Base-by-base conservation (phyloP, 2,888 invertebrate genomes). In the Chrysina gloriosa region DNA sequence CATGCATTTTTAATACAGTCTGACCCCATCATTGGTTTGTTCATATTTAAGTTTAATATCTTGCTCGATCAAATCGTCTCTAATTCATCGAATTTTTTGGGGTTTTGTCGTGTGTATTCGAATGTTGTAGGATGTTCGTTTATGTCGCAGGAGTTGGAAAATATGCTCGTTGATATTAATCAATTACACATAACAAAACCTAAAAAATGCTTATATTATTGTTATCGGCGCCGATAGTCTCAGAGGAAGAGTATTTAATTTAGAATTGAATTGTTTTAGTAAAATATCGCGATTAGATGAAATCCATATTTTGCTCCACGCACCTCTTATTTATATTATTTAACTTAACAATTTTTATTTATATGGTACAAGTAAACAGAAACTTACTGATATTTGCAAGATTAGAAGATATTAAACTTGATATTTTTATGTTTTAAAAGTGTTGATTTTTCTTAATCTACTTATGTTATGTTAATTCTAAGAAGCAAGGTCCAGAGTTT, bases 1-100 rank as follows among this genome's bases (percentile, higher is more conserved):
- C 58, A 61, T 61, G 58, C 25, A 61, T 61, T 61, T 61, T 61
- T 61, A 61, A 61, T 61, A 61, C 58, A 61, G 58, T 61, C 58
- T 23, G 42, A 39, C n/a, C 27, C 25, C n/a, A 27, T 58, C 27
- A 2, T 39, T 58, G n/a, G n/a, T 39, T 58, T 36, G 42, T 58
- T 7, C 27, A 45, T 42, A 61, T 61, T 61, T 27, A 42, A 42
- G 58, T 42, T 61, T 61, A 61, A 61, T 45, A 42, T 61, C 29
- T 42, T 27, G 29, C 11, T 27, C 7, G 11, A 23, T 9, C 1
- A n/a, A 7, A 31, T 9, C 7, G 31, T 42, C 6, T 7, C 42
- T 9, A 7, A 21, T 19, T 21, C 14, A 45, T 45, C 9, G 19
- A 7, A n/a, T 11, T 36, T 14, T 36, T 36, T 36, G 14, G n/a